These are phyloP conservation scores for Lissocephala sabroskyi DNA, from an alignment of 2,888 invertebrate species.

Conservation along the genomic window DNA sequence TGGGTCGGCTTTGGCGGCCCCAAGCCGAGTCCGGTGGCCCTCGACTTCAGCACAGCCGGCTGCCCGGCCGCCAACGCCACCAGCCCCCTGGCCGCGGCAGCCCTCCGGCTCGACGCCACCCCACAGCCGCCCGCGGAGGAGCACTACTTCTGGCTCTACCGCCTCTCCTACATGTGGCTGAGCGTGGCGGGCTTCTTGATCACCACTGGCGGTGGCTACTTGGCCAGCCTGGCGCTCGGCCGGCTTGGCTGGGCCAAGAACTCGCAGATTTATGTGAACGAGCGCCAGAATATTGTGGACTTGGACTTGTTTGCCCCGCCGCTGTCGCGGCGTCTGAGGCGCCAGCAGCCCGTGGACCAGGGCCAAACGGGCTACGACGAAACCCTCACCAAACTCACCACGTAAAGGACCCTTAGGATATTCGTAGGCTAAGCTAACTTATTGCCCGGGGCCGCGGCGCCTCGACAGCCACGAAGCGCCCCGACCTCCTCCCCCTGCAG, in stretches of 20 bases:
- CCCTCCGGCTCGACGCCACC: constrained; percentile 6
- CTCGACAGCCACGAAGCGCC: no score
- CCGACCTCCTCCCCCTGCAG: no score
- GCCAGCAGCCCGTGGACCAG: constrained; percentile 32
- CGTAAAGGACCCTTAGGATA: constrained; percentile 1
- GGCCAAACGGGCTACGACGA: constrained; percentile 50
- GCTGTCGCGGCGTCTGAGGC: constrained; percentile 73
- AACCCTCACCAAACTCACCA: constrained; percentile 49
- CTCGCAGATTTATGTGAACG: constrained; percentile 59
- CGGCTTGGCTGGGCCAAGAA: constrained; percentile 65
- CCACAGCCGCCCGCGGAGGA: constrained; percentile 15
- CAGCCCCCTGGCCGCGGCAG: constrained; percentile 9
- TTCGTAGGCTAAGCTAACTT: no score
- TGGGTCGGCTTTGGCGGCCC: constrained; percentile 91
- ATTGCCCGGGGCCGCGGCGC: no score
- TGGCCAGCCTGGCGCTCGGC: constrained; percentile 72
- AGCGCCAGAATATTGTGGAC: constrained; percentile 71
- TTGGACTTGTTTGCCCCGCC: constrained; percentile 76
- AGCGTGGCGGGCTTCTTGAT: constrained; percentile 75
- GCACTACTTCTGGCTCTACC: constrained; percentile 75
- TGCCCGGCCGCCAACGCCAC: constrained; percentile 70
- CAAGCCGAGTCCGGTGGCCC: constrained; percentile 75
- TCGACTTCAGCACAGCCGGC: constrained; percentile 76
- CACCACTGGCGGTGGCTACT: constrained; percentile 74
- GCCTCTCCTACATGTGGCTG: constrained; percentile 83